These are phyloP conservation scores for Drosophila affinis DNA, from an alignment of 2,888 invertebrate genomes.

Conservation along the genomic window DNA sequence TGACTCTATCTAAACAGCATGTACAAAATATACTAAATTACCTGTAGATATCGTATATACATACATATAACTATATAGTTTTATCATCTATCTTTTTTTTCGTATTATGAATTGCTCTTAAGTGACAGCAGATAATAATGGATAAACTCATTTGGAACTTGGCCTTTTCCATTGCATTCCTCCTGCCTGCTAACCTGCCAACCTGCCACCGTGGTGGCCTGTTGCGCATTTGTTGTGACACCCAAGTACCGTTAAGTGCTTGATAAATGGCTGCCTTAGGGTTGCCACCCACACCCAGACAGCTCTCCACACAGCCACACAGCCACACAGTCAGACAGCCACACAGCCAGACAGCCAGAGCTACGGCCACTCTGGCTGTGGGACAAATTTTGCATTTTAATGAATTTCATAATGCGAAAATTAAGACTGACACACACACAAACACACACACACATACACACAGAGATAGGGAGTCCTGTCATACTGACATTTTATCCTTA, in stretches of 20 bases:
- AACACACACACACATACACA: constrained; percentile 6
- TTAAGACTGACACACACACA: constrained; percentile 61
- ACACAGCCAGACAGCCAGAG: constrained; percentile 12
- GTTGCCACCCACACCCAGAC: constrained; percentile 11
- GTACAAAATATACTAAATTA: no score
- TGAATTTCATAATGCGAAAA: constrained; percentile 78
- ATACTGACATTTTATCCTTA: constrained; percentile 27
- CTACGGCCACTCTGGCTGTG: constrained; percentile 35
- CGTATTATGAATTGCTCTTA: constrained; percentile 8
- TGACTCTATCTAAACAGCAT: no score
- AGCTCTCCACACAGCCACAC: constrained; percentile 13
- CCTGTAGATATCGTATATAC: no score
- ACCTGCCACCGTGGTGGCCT: constrained; percentile 3
- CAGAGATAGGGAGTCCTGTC: constrained; percentile 11
- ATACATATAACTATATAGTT: not conserved
- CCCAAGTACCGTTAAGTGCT: constrained; percentile 66
- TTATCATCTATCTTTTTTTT: not conserved
- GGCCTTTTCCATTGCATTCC: not conserved
- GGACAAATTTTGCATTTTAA: constrained; percentile 69
- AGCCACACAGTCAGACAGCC: constrained; percentile 6
- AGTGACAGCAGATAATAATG: not conserved
- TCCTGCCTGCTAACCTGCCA: not conserved
- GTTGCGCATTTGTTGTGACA: constrained; percentile 34
- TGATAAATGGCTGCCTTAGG: constrained; percentile 34
- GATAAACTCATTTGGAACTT: constrained; percentile 28